A percentile compares a stretch with the other conserved stretches of the same genome.
phyloP scores from a whole-genome alignment of 2,888 invertebrate genomes.

The Noctua pronuba region DNA sequence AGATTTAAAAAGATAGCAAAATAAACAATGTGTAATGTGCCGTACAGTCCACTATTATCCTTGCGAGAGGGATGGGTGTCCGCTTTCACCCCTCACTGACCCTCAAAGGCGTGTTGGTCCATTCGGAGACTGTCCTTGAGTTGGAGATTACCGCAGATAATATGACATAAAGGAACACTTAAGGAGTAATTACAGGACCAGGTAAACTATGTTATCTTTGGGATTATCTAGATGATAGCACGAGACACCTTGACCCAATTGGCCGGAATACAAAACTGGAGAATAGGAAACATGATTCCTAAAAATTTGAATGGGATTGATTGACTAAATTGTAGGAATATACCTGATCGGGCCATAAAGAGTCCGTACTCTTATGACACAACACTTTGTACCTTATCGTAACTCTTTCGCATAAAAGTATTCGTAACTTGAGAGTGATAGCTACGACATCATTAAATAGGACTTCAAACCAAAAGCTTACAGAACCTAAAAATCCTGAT shows the following conservation, averaged over 20 bases:
- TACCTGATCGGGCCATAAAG: neutral
- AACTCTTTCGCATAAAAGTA: neutral
- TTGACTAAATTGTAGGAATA: neutral
- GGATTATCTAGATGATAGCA: slow-evolving; percentile 15
- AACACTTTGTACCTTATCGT: neutral
- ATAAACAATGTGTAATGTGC: slow-evolving; percentile 72
- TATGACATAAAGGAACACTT: slow-evolving; percentile 38
- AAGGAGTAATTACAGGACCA: slow-evolving; percentile 41
- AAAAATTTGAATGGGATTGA: neutral
- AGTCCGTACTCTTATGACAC: neutral
- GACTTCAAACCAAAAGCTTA: neutral
- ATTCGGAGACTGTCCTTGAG: slow-evolving; percentile 50
- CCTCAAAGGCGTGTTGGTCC: slow-evolving; percentile 71
- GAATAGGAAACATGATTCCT: neutral
- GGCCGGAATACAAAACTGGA: neutral
- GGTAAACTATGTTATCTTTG: slow-evolving; percentile 4
- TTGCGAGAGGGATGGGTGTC: slow-evolving; percentile 67
- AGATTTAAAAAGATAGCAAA: slow-evolving; percentile 67
- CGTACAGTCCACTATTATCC: slow-evolving; percentile 67
- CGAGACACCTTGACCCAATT: neutral
- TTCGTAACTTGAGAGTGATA: neutral
- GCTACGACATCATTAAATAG: neutral
- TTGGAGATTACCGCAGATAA: slow-evolving; percentile 52
- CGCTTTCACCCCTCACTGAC: slow-evolving; percentile 73
- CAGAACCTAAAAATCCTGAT: neutral